A percentile compares a stretch with the other conserved stretches of the same genome.
Evolutionary conservation across 2,113 vertebrate genomes (phyloP).

Genomic region (Calypte anna): DNA sequence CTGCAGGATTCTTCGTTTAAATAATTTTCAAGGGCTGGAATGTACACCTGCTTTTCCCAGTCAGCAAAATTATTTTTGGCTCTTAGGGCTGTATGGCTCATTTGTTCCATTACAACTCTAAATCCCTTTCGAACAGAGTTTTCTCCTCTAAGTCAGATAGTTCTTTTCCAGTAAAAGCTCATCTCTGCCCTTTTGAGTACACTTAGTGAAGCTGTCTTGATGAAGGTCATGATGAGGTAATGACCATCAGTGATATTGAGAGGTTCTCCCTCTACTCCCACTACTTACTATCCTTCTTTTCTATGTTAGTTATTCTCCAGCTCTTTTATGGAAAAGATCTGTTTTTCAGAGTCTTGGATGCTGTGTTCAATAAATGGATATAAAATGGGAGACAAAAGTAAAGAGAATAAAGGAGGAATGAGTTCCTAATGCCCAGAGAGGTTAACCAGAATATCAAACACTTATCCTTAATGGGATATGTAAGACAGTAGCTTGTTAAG

Average conservation of each 20-base stretch:
- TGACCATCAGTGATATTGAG: constrained; percentile 82
- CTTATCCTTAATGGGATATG: background rate
- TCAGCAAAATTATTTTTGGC: background rate
- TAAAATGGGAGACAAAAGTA: background rate
- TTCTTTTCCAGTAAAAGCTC: background rate
- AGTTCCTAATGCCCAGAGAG: background rate
- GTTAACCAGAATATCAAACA: background rate
- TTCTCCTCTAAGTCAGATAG: background rate
- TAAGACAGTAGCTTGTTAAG: background rate
- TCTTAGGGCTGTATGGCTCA: background rate
- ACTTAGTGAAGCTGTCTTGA: constrained; percentile 80
- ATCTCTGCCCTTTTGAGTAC: constrained; percentile 61
- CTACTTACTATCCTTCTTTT: constrained; percentile 82
- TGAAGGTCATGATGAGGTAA: constrained; percentile 82
- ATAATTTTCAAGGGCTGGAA: background rate
- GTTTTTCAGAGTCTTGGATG: background rate
- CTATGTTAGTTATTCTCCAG: constrained; percentile 62
- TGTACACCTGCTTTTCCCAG: background rate
- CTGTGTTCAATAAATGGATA: background rate
- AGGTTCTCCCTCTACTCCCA: constrained; percentile 82
- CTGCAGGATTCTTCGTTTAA: background rate
- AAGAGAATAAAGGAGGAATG: background rate
- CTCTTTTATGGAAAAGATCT: background rate
- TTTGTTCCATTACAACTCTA: background rate
- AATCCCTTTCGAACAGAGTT: background rate